Evolutionary conservation across 2,888 invertebrate species (phyloP), one percentile per base, ranked within the genome.

Genomic region (Cerceris ruficornis): DNA sequence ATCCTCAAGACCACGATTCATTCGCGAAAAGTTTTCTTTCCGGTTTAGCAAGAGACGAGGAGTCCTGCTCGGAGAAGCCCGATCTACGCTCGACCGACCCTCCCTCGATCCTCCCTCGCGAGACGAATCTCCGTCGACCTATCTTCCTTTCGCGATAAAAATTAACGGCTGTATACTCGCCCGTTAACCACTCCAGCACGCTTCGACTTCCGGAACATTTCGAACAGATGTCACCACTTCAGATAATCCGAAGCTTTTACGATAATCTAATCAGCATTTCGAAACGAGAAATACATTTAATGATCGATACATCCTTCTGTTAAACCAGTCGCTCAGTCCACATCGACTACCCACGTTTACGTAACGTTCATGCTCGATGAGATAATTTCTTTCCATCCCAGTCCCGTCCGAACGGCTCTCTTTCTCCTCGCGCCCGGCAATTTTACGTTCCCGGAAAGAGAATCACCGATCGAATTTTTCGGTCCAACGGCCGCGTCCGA

Each of bases 221-320:
- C 46, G 68, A 85, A 86, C 91, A 91, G 89, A 91, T 91, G 91
- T 89, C 85, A 69, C 82, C 89, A 89, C 91, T 91, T 80, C 80
- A 91, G 89, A 90, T 91, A 90, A 91, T 88, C 87, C 85, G 57
- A 86, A 83, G 87, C 89, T 91, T 91, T 91, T 90, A 90, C 86
- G 81, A 71, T 85, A 91, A 91, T 91, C 91, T 91, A 91, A 91
- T 92, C 91, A 84, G 86, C 81, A 86, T 91, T 87, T 88, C 88
- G 89, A 87, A 91, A 91, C 90, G 89, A 85, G 84, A 81, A 88
- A 90, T 90, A 88, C 87, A 87, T 90, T 88, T 87, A 88, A 88
- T 86, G 87, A 88, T 88, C 86, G 87, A 91, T 88, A 88, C 69
- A 65, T 73, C 58, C 69, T 46, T 17, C 60, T 50, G 72, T 59